Evolutionary conservation across 2,113 vertebrate species (phyloP), one percentile per base, ranked within the genome.

Genomic region (Melanerpes aurifrons): DNA sequence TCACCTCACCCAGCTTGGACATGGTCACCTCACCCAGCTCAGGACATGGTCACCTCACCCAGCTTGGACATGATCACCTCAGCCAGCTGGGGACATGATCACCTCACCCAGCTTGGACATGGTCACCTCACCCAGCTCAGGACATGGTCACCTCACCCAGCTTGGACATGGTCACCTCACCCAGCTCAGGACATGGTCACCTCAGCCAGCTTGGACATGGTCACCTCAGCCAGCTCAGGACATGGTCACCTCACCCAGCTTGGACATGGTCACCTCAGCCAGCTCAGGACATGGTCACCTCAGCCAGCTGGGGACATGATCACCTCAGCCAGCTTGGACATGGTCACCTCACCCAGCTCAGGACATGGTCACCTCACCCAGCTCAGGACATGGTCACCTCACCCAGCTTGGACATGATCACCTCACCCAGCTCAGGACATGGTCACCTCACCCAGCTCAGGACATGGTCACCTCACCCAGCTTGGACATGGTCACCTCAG

Each of bases 1-100:
- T 37, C 37, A 48, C 10, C 2, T 85, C 2, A 1, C 25, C 10
- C 3, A 15, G n/a, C n/a, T n/a, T n/a, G n/a, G n/a, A n/a, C n/a
- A n/a, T n/a, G n/a, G n/a, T n/a, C n/a, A n/a, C n/a, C n/a, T n/a
- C n/a, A n/a, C n/a, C n/a, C n/a, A n/a, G 54, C 19, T 5, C 2
- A n/a, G 78, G 20, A 76, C 67, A 50, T 5, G 56, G 68, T n/a
- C 74, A 45, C 10, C 2, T 40, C 45, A 75, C 12, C 37, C 37
- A 37, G 37, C 37, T 37, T 8, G 37, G 37, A 37, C 37, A 37
- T 9, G 37, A 8, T 37, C 37, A 48, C 10, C 2, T 85, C 2
- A 1, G 28, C 10, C 3, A 15, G 54, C 19, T 5, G 2, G 7
- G 35, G 35, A 35, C 35, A 35, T 35, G 35, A 75, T n/a, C n/a